Evolutionary conservation across 2,113 vertebrate genomes (phyloP), one percentile per base, ranked within the genome.

Genomic region (Prionailurus bengalensis): DNA sequence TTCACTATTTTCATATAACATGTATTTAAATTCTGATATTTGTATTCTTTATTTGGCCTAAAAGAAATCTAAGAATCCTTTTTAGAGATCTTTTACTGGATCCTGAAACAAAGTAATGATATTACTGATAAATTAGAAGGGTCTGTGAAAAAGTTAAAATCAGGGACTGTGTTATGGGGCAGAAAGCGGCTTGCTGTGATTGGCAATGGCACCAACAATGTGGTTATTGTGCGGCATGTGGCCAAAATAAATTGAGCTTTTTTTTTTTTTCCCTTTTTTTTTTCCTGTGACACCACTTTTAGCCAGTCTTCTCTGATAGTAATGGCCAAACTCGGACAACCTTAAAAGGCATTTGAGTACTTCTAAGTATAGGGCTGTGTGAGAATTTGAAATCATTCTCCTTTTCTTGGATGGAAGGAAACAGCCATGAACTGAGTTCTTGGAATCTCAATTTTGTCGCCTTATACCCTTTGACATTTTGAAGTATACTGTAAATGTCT

Each of bases 21-120:
- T 45, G 27, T 61, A 29, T 55, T 94, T 84, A 92, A 89, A 31
- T 74, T 33, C 4, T 17, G 29, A 39, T 36, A 7, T 39, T 53
- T 53, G 11, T 83, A n/a, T 27, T 80, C 19, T 92, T 92, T 48
- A 27, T 65, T 78, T 68, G 63, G 13, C 53, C 65, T 96, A 17
- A 79, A 42, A 71, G 45, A 58, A 83, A 45, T 88, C 16, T 7
- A 53, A 88, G 61, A 88, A 76, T 36, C 7, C 23, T 45, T 65
- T 87, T 51, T 27, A 88, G 45, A 66, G 23, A 33, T 55, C 8
- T 61, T 61, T 63, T 82, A 93, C 29, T n/a, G 51, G 65, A 65
- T 93, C 68, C 19, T 7, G n/a, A 92, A 68, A 39, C 48, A 63
- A 68, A 25, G 16, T 6, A 31, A 91, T 58, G 17, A 16, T 39